These are phyloP conservation scores for Apogon hyalosoma DNA, from an alignment of 2,797 vertebrate species.

Conservation along the genomic window DNA sequence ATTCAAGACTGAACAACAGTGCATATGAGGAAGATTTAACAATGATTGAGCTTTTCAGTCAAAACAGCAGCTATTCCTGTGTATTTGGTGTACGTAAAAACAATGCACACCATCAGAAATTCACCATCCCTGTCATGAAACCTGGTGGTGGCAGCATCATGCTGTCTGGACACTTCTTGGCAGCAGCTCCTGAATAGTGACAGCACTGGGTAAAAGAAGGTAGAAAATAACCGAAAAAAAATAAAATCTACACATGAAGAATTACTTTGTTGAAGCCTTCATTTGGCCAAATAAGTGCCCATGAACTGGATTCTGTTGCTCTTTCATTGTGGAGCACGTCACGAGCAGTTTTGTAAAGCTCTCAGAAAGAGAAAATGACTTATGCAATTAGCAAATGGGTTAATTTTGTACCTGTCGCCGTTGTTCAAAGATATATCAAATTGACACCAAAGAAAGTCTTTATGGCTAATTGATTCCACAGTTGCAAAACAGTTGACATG, in stretches of 20 bases:
- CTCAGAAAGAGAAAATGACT: conserved; percentile 15
- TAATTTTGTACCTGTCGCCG: conserved; percentile 19
- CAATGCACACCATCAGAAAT: conserved; percentile 14
- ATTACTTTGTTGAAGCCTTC: not conserved
- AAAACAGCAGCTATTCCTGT: conserved; percentile 7
- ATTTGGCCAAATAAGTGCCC: not conserved
- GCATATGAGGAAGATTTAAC: conserved; percentile 25
- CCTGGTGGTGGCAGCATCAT: conserved; percentile 60
- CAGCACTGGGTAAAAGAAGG: conserved; percentile 12
- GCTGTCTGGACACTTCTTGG: conserved; percentile 34
- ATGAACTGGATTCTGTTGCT: conserved; percentile 1
- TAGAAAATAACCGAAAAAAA: not conserved
- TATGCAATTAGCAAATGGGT: conserved; percentile 24
- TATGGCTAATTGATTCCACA: conserved; percentile 30
- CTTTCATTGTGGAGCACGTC: not conserved
- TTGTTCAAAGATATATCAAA: conserved; percentile 10
- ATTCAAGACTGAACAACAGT: conserved; percentile 35
- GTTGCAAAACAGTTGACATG: conserved; percentile 31
- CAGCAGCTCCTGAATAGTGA: not conserved
- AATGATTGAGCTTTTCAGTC: not conserved
- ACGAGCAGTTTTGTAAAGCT: conserved; percentile 4
- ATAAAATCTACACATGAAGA: not conserved
- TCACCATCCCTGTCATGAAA: conserved; percentile 8
- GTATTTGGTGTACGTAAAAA: conserved; percentile 15
- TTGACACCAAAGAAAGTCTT: not conserved